These are phyloP conservation scores for Microctenopoma steveboyesi DNA, from an alignment of 2,797 vertebrate genomes.

Conservation along the genomic window DNA sequence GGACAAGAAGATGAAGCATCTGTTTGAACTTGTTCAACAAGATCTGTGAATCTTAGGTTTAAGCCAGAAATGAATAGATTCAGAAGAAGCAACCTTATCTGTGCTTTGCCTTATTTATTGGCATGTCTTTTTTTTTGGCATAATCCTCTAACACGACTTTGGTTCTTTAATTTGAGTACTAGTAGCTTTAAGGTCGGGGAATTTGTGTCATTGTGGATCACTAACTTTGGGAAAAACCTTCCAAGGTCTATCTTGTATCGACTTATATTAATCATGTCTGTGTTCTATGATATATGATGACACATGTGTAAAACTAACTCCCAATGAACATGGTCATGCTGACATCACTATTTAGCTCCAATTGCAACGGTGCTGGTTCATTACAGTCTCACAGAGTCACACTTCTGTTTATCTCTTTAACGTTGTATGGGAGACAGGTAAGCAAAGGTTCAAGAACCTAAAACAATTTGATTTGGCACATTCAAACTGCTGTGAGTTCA, in stretches of 20 bases:
- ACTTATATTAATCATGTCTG: not conserved
- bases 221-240: not conserved
- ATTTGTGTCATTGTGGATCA: not conserved
- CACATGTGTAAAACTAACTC: not conserved
- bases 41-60: constrained; percentile 18
- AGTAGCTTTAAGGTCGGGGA: not conserved
- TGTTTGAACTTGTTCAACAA: constrained; percentile 17
- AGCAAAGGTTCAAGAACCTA: no score
- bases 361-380: no score
- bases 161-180: constrained; percentile 6
- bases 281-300: not conserved
- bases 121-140: constrained; percentile 3
- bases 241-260: not conserved
- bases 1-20: constrained; percentile 37
- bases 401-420: no score
- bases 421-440: no score
- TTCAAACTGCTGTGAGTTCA: no score
- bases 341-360: no score
- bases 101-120: not conserved
- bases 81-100: not conserved
- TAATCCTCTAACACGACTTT: not conserved
- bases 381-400: no score
- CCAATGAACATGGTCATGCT: no score
- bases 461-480: no score
- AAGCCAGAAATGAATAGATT: constrained; percentile 22